Percentiles rank a stretch among this genome's conserved stretches.
phyloP scores from a whole-genome alignment of 2,797 vertebrate genomes.

The Antrozous pallidus region DNA sequence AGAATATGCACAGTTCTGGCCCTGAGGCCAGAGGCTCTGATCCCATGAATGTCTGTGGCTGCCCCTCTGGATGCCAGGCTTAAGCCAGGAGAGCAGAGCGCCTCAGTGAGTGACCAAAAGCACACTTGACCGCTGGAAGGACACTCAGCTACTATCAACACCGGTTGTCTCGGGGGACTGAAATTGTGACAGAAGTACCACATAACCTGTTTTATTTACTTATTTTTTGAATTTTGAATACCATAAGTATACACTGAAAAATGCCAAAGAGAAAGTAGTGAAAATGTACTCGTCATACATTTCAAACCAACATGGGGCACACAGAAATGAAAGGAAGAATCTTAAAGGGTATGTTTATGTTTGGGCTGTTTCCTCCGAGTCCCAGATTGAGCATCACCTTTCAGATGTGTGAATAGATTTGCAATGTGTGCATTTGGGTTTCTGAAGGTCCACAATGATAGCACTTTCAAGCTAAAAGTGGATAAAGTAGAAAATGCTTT shows the following conservation, averaged over 20 bases:
- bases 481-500: slow-evolving; percentile 3
- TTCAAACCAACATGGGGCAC: not conserved
- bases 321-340: not conserved
- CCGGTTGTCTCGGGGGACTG: too few relatives aligned
- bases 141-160: not conserved
- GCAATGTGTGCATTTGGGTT: not conserved
- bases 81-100: not conserved
- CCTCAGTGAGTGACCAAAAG: not conserved
- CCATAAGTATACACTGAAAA: not conserved
- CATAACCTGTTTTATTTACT: not conserved
- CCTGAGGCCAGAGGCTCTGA: not conserved
- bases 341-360: not conserved
- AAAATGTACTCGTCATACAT: not conserved
- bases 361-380: not conserved
- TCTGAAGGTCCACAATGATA: not conserved
- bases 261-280: not conserved
- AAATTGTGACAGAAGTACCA: not conserved
- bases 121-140: not conserved
- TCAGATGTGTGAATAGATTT: not conserved
- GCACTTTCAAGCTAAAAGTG: not conserved
- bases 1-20: not conserved
- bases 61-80: not conserved
- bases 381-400: not conserved
- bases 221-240: not conserved
- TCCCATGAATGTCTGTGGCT: accelerated